Percentiles rank a stretch among this genome's conserved stretches.
phyloP scores from a whole-genome alignment of 2,888 invertebrate genomes.

The Phasia obesa region DNA sequence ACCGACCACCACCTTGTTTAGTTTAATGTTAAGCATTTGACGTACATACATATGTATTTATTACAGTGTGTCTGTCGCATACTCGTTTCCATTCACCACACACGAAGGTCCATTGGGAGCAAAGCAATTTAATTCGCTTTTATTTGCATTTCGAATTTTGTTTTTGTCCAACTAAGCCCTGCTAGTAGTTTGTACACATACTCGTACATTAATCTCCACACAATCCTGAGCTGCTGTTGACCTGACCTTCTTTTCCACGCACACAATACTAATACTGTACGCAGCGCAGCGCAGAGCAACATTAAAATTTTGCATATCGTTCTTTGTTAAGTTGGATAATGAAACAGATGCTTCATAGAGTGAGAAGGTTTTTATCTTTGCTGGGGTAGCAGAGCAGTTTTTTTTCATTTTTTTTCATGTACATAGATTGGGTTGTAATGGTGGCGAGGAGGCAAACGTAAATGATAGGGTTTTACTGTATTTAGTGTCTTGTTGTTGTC shows the following conservation, averaged over 20 bases:
- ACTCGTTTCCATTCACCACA: not conserved
- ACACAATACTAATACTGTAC: not conserved
- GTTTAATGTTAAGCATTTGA: slow-evolving; percentile 6
- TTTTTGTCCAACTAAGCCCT: not conserved
- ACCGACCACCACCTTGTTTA: slow-evolving; percentile 41
- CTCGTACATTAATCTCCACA: slow-evolving; percentile 10
- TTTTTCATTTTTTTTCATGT: not conserved
- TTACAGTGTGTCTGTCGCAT: slow-evolving; percentile 3
- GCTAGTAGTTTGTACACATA: not conserved
- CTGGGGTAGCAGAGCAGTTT: not conserved
- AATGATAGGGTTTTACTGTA: not conserved
- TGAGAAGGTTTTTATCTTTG: not conserved
- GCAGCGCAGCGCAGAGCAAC: slow-evolving; percentile 8
- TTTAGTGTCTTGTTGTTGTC: not conserved
- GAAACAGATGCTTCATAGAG: slow-evolving; percentile 7
- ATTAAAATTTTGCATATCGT: slow-evolving; percentile 42
- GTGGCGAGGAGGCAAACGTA: slow-evolving; percentile 2
- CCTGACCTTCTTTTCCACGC: not conserved
- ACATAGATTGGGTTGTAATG: not conserved
- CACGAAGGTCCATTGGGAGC: not conserved
- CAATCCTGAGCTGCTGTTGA: slow-evolving; percentile 1
- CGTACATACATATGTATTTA: not conserved
- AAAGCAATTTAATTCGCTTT: slow-evolving; percentile 24
- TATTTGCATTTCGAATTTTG: not conserved
- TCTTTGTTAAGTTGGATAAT: slow-evolving; percentile 45